These are phyloP conservation scores for Lasioglossum leucozonium DNA, from an alignment of 2,888 invertebrate species.

Conservation along the genomic window DNA sequence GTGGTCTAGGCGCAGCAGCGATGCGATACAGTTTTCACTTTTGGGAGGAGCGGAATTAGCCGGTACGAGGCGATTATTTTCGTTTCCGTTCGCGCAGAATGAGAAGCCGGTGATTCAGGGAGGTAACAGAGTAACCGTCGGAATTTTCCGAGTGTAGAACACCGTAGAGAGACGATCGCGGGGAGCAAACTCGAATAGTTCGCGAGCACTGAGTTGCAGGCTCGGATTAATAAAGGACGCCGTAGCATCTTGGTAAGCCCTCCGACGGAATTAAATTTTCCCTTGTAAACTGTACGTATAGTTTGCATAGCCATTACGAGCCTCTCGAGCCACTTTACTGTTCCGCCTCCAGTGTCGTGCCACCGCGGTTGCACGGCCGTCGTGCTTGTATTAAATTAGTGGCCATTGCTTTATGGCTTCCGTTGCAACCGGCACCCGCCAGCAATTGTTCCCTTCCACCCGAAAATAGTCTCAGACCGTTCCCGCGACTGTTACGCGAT, in stretches of 20 bases:
- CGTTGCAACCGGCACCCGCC: constrained; percentile 1
- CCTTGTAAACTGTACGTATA: constrained; percentile 63
- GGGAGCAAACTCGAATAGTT: not conserved
- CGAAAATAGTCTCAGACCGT: constrained; percentile 32
- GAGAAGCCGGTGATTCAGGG: not conserved
- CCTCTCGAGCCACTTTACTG: constrained; percentile 60
- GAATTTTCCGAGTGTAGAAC: not conserved
- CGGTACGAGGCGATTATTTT: not conserved
- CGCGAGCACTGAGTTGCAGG: constrained; percentile 18
- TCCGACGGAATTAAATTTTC: constrained; percentile 61
- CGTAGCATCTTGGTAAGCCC: constrained; percentile 46
- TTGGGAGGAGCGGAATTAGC: not conserved
- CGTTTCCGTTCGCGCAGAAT: not conserved
- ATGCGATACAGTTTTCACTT: not conserved
- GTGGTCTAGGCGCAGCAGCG: too few species aligned
- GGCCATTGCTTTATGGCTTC: constrained; percentile 57
- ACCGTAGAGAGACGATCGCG: constrained; percentile 9
- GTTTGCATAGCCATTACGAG: constrained; percentile 63
- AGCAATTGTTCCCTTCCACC: constrained; percentile 20
- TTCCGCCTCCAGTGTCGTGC: constrained; percentile 48
- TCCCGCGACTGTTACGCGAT: not conserved
- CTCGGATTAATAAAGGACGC: constrained; percentile 46
- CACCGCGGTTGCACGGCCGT: constrained; percentile 36
- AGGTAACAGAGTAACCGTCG: not conserved
- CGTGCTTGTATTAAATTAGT: constrained; percentile 59